Evolutionary conservation across 1,140 invertebrate genomes (phyloP), one percentile per base, ranked within the genome.

Genomic region (Anagrus nilaparvatae): DNA sequence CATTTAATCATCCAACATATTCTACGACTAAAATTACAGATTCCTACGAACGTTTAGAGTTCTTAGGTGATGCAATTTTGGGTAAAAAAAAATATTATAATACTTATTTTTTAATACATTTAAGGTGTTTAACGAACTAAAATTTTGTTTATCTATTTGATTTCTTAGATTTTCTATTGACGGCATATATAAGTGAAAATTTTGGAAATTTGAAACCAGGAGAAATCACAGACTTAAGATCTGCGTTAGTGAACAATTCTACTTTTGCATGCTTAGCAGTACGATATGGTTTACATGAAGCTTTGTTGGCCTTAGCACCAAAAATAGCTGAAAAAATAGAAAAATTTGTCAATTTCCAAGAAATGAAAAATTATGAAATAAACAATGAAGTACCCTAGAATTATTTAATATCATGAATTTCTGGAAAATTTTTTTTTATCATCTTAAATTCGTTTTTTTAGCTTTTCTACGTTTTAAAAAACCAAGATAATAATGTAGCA

Each of bases 21-120:
- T 79, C 80, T 34, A 78, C 79, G 9, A 95, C 95, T 63, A 75
- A 76, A 3, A 60, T 88, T 13, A 95, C 91, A 1, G 81, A 87
- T 51, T 92, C 87, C 57, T 97, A 97, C 65, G 89, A 97, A 59
- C 73, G 93, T 32, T 61, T 97, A 7, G 94, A 97, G 63, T 97
- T 97, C 61, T 70, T 97, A 5, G 94, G 94, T 14, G 94, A 97
- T 73, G 92, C 94, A 6, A 79, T 97, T 28, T 67, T 97, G 24
- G 72, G 71, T 74, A 60, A 52, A 21, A 24, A 28, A 39, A n/a
- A 6, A 24, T 10, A 9, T 36, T 3, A 5, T 16, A 36, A 36
- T 23, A 24, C 8, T 8, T 14, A 14, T 36, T 13, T 5, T 36
- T 6, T 10, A 24, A n/a, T 23, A 19, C 9, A 33, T 19, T 33